Conservation (phyloP, 1,140 invertebrate species). For the Drosophila oshimai region DNA sequence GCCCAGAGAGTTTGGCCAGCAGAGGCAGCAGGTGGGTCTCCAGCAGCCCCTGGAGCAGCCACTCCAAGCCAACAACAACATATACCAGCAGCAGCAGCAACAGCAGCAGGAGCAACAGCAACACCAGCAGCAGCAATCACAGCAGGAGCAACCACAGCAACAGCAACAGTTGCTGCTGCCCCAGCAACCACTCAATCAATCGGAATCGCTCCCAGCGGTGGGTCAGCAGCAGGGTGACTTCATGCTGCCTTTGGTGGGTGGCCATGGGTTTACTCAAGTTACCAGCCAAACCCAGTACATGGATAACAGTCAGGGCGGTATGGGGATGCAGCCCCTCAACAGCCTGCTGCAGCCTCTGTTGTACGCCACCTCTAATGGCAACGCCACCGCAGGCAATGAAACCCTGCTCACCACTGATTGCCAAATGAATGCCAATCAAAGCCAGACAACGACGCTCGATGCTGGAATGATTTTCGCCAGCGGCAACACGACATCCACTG, state of each 20-base stretch:
- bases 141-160: conserved; percentile 6
- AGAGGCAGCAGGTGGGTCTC: conserved; percentile 53
- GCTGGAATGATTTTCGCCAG: conserved; percentile 47
- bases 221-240: conserved; percentile 50
- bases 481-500: conserved; percentile 12
- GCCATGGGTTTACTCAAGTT: conserved; percentile 35
- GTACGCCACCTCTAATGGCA: conserved; percentile 14
- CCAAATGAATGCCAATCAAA: conserved; percentile 31
- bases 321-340: conserved; percentile 59
- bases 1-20: conserved; percentile 89
- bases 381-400: conserved; percentile 16
- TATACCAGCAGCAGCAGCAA: conserved; percentile 34
- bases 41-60: conserved; percentile 26
- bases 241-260: conserved; percentile 47
- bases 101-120: conserved; percentile 12
- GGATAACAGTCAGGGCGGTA: conserved; percentile 38
- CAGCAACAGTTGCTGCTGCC: conserved; percentile 26
- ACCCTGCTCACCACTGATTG: conserved; percentile 22
- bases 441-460: conserved; percentile 38
- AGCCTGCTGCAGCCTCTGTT: conserved; percentile 62
- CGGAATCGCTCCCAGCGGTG: conserved; percentile 5
- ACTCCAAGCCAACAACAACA: conserved; percentile 10
- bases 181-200: conserved; percentile 22
- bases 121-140: conserved; percentile 12
- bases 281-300: conserved; percentile 51